Conservation (phyloP, 2,888 invertebrate species). For the Lutraria lutraria region DNA sequence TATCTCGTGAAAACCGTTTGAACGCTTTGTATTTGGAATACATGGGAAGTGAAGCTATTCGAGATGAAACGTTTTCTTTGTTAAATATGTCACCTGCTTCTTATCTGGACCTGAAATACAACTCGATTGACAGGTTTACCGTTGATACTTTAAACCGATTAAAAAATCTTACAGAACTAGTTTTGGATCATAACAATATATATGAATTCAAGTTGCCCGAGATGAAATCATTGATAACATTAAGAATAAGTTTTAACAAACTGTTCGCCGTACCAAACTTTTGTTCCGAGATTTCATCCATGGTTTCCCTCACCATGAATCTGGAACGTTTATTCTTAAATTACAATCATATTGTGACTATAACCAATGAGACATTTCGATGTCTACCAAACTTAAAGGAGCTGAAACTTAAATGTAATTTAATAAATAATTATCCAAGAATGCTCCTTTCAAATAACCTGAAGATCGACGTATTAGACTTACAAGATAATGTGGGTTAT, state of each 20-base stretch:
- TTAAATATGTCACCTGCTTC: background rate
- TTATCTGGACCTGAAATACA: background rate
- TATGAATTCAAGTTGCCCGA: background rate
- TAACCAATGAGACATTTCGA: background rate
- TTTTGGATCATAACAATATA: background rate
- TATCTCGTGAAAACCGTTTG: background rate
- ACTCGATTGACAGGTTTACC: background rate
- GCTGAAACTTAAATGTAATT: background rate
- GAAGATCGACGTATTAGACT: background rate
- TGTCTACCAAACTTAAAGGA: background rate
- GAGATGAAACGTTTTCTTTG: conserved; percentile 4
- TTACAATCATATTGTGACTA: background rate
- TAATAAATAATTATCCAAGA: background rate
- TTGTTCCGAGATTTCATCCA: background rate
- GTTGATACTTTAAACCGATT: background rate
- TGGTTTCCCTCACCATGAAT: background rate
- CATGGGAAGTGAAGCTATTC: background rate
- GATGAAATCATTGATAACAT: background rate
- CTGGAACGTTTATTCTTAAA: background rate
- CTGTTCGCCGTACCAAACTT: background rate
- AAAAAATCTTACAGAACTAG: background rate
- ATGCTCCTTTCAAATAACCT: background rate
- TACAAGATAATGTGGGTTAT: background rate
- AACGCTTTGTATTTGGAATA: background rate
- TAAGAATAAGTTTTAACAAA: background rate